Conservation (phyloP, 2,797 vertebrate species). For the Tragelaphus eurycerus region DNA sequence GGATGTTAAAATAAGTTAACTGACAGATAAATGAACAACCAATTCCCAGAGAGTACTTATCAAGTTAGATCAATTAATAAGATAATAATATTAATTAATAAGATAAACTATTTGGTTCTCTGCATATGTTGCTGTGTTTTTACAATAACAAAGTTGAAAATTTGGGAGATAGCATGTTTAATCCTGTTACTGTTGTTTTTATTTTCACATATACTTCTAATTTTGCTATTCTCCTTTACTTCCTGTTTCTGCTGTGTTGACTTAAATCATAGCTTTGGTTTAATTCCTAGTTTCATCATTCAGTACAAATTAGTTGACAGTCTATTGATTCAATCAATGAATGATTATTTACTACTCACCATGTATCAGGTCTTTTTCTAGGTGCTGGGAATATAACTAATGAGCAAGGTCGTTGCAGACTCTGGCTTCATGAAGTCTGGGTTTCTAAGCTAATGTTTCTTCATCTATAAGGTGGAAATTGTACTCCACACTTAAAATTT, state of each 20-base stretch:
- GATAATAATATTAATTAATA: too few species aligned
- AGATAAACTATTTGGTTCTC: neutral
- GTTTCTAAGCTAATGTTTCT: neutral
- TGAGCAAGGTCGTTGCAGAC: neutral
- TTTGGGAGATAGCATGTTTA: neutral
- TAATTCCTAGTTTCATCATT: neutral
- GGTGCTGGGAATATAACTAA: neutral
- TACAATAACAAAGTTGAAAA: neutral
- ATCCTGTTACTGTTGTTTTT: neutral
- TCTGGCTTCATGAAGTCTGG: neutral
- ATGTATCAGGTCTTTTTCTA: neutral
- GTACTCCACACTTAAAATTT: neutral
- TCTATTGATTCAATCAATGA: neutral
- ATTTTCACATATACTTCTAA: neutral
- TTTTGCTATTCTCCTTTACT: neutral
- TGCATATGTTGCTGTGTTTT: neutral
- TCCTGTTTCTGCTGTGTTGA: neutral
- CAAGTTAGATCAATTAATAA: neutral
- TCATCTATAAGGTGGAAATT: neutral
- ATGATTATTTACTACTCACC: neutral
- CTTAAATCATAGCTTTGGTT: neutral
- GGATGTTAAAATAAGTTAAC: neutral
- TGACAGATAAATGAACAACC: neutral
- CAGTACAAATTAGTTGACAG: neutral
- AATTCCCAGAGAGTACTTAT: neutral